phyloP scores from a whole-genome alignment of 1,140 invertebrate species.

The Mizuhopecten yessoensis region DNA sequence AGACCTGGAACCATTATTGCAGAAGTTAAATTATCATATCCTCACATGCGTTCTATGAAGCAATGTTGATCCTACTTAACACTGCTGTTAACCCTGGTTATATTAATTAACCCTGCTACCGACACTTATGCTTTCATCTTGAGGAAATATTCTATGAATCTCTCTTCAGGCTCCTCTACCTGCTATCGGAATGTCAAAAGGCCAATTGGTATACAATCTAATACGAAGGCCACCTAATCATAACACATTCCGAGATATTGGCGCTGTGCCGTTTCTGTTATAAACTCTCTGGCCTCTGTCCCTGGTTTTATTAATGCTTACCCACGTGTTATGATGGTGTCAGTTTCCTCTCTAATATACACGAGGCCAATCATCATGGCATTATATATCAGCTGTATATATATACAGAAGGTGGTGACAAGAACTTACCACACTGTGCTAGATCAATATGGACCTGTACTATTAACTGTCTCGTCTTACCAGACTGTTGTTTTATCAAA shows the following conservation, averaged over 20 bases:
- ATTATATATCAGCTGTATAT: not conserved
- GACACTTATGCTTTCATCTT: not conserved
- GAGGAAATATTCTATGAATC: not conserved
- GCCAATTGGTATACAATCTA: not conserved
- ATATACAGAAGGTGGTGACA: not conserved
- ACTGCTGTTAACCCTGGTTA: not conserved
- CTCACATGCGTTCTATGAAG: no score
- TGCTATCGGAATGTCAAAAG: not conserved
- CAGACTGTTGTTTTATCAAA: not conserved
- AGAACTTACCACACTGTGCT: not conserved
- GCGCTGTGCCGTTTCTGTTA: not conserved
- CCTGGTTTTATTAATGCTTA: not conserved
- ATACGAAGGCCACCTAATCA: not conserved
- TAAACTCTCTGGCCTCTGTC: not conserved
- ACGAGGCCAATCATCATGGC: not conserved
- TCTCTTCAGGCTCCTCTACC: not conserved
- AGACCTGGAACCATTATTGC: no score
- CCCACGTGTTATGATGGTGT: slow-evolving; percentile 32
- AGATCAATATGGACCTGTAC: slow-evolving; percentile 6
- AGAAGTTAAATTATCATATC: no score
- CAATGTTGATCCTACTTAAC: no score
- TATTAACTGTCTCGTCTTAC: not conserved
- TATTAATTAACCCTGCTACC: not conserved
- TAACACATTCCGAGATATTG: not conserved
- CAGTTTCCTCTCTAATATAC: not conserved